Conservation (phyloP, 2,888 invertebrate species). For the Congeria kusceri region DNA sequence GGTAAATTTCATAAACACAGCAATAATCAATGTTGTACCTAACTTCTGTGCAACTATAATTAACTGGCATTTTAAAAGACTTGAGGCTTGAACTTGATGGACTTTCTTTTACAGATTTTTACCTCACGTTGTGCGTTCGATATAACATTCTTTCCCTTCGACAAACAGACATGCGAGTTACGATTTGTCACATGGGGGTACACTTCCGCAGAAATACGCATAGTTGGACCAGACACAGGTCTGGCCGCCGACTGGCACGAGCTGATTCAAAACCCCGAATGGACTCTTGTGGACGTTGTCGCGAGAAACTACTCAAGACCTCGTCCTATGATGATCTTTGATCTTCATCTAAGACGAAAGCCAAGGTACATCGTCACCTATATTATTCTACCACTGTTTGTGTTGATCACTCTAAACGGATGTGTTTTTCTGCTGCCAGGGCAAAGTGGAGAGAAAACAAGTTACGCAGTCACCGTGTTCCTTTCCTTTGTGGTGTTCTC, state of each 20-base stretch:
- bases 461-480: slow-evolving; percentile 22
- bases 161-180: slow-evolving; percentile 6
- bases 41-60: no score
- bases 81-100: no score
- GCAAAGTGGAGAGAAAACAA: slow-evolving; percentile 6
- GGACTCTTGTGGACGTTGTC: background rate
- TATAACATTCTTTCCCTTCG: slow-evolving; percentile 13
- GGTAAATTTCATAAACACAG: no score
- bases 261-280: background rate
- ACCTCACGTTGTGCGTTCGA: background rate
- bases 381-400: slow-evolving; percentile 10
- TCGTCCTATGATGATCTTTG: slow-evolving; percentile 15
- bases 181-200: slow-evolving; percentile 19
- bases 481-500: slow-evolving; percentile 8
- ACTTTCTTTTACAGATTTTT: slow-evolving; percentile 19
- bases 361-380: slow-evolving; percentile 3
- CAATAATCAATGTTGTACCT: no score
- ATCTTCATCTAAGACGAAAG: background rate
- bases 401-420: background rate
- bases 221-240: background rate
- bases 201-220: background rate
- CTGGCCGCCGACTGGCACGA: background rate
- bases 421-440: slow-evolving; percentile 7
- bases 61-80: no score
- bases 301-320: background rate